Evolutionary conservation across 1,140 invertebrate species (phyloP), one percentile per base, ranked within the genome.

Genomic region (Cyclargus thomasi): DNA sequence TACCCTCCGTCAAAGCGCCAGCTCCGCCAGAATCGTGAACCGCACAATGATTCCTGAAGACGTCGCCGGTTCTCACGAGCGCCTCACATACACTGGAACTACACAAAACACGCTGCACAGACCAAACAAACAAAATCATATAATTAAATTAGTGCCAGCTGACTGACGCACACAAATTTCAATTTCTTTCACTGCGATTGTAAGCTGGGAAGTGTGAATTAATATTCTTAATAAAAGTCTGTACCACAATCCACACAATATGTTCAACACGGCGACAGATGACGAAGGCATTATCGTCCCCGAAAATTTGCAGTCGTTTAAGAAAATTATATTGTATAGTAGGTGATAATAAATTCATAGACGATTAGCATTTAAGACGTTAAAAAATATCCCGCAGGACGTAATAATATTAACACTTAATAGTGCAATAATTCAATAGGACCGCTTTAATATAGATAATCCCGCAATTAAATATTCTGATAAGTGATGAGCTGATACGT

Each of bases 61-160:
- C 59, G 59, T 20, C 59, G 59, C n/a, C 20, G 18, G 59, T 63
- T 63, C 62, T 18, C 62, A 63, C 62, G 62, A 23, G 62, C 39
- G 39, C 11, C 10, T 16, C 14, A 47, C 14, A 8, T 47, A 47
- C 39, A 47, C 39, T 47, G 14, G 5, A 4, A 47, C 14, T 47
- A 47, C 39, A 47, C 10, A 47, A 16, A 47, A 47, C 39, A 8
- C 39, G 14, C 10, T 47, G 3, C 39, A 4, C 5, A 47, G 11
- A 16, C 39, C 10, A 47, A 47, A 47, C 39, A 47, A 47, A 47
- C 39, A 47, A 47, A 47, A 47, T 47, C 39, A 47, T 47, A 47
- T 47, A 47, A 47, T 47, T 47, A 16, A 47, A 47, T 47, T 47
- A 47, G 11, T 47, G 39, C 39, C 39, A 47, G 14, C 39, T 47